Evolutionary conservation across 1,140 invertebrate genomes (phyloP).

Genomic region (Drosophila nannoptera): DNA sequence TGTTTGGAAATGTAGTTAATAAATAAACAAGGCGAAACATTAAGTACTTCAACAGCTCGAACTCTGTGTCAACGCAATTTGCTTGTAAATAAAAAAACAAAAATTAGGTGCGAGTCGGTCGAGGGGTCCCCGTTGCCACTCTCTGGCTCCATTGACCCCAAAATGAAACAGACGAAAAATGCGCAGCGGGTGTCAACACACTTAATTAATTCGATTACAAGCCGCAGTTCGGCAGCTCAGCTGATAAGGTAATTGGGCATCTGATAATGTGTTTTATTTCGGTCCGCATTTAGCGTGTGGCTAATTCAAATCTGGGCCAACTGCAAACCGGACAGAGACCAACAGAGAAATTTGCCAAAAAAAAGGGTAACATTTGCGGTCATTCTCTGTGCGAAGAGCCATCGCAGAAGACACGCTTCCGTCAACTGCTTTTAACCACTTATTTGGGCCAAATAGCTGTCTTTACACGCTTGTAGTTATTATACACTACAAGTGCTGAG

Average conservation of each 20-base stretch:
- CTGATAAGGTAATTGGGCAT: slow-evolving; percentile 8
- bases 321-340: background rate
- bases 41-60: slow-evolving; percentile 5
- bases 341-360: slow-evolving; percentile 24
- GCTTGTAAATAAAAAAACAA: slow-evolving; percentile 15
- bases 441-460: slow-evolving; percentile 18
- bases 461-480: slow-evolving; percentile 8
- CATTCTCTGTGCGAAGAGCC: slow-evolving; percentile 16
- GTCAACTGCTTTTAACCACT: background rate
- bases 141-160: slow-evolving; percentile 28
- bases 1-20: slow-evolving; percentile 24
- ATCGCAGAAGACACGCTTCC: slow-evolving; percentile 11
- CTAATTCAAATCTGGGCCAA: slow-evolving; percentile 2
- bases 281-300: background rate
- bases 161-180: slow-evolving; percentile 17
- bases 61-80: slow-evolving; percentile 16
- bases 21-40: slow-evolving; percentile 28
- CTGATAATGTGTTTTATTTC: background rate
- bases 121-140: slow-evolving; percentile 6
- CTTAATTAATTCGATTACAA: slow-evolving; percentile 38
- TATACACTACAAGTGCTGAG: background rate
- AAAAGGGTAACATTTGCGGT: slow-evolving; percentile 5
- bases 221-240: background rate
- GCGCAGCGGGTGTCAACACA: slow-evolving; percentile 27
- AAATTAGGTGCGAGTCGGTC: slow-evolving; percentile 11